Conservation (phyloP, 2,797 vertebrate species). For the Neosilurus mollespiculum region DNA sequence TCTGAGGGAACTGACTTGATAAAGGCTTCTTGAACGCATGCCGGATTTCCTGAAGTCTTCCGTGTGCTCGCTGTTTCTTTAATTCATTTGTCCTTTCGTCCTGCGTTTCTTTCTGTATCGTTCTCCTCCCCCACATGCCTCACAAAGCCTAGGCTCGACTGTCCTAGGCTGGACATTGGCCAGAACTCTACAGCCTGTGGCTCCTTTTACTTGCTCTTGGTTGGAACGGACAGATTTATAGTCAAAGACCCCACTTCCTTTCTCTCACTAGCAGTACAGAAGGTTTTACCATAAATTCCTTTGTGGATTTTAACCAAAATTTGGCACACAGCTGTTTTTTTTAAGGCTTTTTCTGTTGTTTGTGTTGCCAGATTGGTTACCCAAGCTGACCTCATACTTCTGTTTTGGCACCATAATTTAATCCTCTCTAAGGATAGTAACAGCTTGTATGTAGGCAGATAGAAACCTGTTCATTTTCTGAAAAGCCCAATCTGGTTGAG, state of each 20-base stretch:
- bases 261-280: not conserved
- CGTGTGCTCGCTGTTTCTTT: slow-evolving; percentile 5
- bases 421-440: not conserved
- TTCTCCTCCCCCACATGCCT: slow-evolving; percentile 29
- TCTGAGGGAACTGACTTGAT: not conserved
- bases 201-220: slow-evolving; percentile 12
- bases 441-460: not conserved
- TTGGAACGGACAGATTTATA: slow-evolving; percentile 30
- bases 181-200: slow-evolving; percentile 20
- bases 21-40: too few relatives aligned
- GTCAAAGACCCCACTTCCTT: not conserved
- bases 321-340: slow-evolving; percentile 26
- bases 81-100: slow-evolving; percentile 14
- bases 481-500: not conserved
- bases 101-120: slow-evolving; percentile 26
- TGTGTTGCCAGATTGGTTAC: slow-evolving; percentile 15
- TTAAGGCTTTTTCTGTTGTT: slow-evolving; percentile 10
- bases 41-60: slow-evolving; percentile 2
- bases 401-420: not conserved
- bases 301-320: not conserved
- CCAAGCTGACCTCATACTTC: slow-evolving; percentile 17
- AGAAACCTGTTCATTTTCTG: not conserved
- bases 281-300: slow-evolving; percentile 28
- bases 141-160: slow-evolving; percentile 28
- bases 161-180: slow-evolving; percentile 26